phyloP scores from a whole-genome alignment of 2,797 vertebrate genomes.

The Heliangelus exortis region DNA sequence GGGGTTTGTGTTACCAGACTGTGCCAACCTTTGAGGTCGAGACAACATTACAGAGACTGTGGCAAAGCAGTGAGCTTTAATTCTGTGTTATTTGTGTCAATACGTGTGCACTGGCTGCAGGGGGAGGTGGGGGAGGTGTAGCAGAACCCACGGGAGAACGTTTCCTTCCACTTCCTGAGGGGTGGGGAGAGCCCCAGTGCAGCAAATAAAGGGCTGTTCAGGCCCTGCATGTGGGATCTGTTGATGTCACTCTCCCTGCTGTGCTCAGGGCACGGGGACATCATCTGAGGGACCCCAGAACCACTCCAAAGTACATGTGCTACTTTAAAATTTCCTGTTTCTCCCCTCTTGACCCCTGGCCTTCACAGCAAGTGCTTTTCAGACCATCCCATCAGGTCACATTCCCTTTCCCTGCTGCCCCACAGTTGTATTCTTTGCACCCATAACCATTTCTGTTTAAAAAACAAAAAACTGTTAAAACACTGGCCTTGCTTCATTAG shows the following conservation, averaged over 20 bases:
- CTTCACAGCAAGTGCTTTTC: neutral
- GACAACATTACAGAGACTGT: neutral
- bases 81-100: neutral
- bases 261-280: fast-evolving
- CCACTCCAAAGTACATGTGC: fast-evolving
- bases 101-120: fast-evolving
- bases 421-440: fast-evolving
- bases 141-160: neutral
- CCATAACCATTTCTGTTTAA: no score
- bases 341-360: neutral
- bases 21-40: neutral
- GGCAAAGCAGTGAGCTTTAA: neutral
- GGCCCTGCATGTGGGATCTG: neutral
- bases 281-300: neutral
- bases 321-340: neutral
- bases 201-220: neutral
- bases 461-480: neutral
- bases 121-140: neutral
- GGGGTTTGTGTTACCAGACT: neutral
- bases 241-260: neutral
- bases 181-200: neutral
- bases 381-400: no score
- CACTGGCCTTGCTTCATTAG: neutral
- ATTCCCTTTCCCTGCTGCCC: neutral
- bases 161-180: neutral